These are phyloP conservation scores for Gopherus flavomarginatus DNA, from an alignment of 2,113 vertebrate genomes.

Conservation along the genomic window DNA sequence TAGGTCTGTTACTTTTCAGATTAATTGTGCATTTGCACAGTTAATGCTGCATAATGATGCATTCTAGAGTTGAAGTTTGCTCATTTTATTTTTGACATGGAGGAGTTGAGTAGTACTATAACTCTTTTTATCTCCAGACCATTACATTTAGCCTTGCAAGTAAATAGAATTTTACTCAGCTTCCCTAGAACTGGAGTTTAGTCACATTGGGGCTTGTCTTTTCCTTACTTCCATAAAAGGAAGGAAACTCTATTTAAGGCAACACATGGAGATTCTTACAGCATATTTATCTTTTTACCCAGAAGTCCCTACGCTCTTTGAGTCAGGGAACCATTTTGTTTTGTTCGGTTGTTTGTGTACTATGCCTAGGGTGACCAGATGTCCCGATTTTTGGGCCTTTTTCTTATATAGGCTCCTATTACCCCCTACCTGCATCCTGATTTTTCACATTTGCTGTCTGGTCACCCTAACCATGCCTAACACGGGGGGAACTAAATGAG, in stretches of 20 bases:
- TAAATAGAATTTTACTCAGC: conserved; percentile 28
- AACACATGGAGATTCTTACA: neutral
- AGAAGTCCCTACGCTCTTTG: neutral
- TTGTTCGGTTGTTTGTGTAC: neutral
- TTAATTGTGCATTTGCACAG: neutral
- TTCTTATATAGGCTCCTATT: too few relatives aligned
- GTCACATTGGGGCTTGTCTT: conserved; percentile 11
- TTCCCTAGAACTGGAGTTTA: conserved; percentile 41
- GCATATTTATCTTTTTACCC: neutral
- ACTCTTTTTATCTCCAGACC: conserved; percentile 55
- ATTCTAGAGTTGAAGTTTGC: conserved; percentile 48
- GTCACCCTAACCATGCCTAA: neutral
- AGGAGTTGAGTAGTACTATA: conserved; percentile 61
- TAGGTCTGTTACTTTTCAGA: neutral
- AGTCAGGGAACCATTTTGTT: neutral
- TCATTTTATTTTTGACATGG: conserved; percentile 69
- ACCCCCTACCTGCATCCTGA: too few relatives aligned
- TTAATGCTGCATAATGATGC: conserved; percentile 66
- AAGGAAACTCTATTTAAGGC: conserved; percentile 29
- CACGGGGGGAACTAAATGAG: too few relatives aligned
- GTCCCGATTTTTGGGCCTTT: too few relatives aligned
- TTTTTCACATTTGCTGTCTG: too few relatives aligned
- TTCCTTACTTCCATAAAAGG: conserved; percentile 54
- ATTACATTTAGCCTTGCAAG: conserved; percentile 33
- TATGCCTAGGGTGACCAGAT: neutral